A percentile compares a stretch with the other conserved stretches of the same genome.
Conservation (phyloP, 2,113 vertebrate species). For the Gobius niger region DNA sequence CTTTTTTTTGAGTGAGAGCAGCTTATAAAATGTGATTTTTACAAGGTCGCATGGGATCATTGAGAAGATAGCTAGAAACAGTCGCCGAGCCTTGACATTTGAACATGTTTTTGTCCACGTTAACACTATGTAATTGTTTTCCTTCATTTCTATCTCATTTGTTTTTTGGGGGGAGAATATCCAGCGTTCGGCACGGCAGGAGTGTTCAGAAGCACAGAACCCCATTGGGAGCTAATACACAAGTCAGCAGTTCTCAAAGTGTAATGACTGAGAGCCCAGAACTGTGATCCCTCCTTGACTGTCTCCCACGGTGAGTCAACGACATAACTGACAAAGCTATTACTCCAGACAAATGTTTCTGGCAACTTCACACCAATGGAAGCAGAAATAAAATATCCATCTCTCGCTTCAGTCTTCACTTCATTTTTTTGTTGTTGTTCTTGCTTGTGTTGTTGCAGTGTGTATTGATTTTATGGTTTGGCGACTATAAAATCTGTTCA, state of each 20-base stretch:
- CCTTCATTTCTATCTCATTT: slow-evolving; percentile 50
- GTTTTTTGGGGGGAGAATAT: slow-evolving; percentile 47
- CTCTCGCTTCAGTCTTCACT: slow-evolving; percentile 44
- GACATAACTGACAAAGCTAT: slow-evolving; percentile 74
- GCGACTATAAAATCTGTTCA: background rate
- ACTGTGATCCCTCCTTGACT: slow-evolving; percentile 74
- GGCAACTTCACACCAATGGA: slow-evolving; percentile 62
- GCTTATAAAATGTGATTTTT: slow-evolving; percentile 41
- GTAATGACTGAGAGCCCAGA: slow-evolving; percentile 73
- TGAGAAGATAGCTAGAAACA: slow-evolving; percentile 27
- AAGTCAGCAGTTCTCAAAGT: slow-evolving; percentile 72
- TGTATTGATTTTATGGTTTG: slow-evolving; percentile 24
- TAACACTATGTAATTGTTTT: slow-evolving; percentile 61
- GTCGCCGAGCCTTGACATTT: slow-evolving; percentile 41
- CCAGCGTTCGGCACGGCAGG: slow-evolving; percentile 49
- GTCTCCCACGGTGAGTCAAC: slow-evolving; percentile 71
- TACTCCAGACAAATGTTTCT: slow-evolving; percentile 74
- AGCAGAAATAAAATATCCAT: slow-evolving; percentile 64
- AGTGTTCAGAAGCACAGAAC: slow-evolving; percentile 44
- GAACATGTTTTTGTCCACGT: slow-evolving; percentile 24
- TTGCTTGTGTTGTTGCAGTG: slow-evolving; percentile 24
- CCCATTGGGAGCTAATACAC: slow-evolving; percentile 71
- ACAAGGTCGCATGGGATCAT: slow-evolving; percentile 25
- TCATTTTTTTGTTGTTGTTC: slow-evolving; percentile 2
- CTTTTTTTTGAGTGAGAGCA: slow-evolving; percentile 25